A percentile compares a stretch with the other conserved stretches of the same genome.
These are phyloP conservation scores for Octodon degus DNA, from an alignment of 2,113 vertebrate species.

Conservation along the genomic window DNA sequence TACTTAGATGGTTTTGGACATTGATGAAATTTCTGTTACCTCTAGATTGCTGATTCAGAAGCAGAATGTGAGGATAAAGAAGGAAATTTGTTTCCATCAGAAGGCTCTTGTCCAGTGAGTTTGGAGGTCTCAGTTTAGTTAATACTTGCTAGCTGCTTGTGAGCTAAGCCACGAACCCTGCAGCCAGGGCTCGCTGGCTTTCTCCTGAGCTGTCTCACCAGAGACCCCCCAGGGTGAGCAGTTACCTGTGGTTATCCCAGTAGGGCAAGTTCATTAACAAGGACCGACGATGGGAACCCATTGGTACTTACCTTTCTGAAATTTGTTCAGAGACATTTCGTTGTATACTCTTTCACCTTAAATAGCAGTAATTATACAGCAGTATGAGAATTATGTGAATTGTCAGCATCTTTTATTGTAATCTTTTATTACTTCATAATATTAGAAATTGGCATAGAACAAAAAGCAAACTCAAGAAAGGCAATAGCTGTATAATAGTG, in stretches of 20 bases:
- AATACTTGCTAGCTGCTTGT: slow-evolving; percentile 41
- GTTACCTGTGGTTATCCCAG: neutral
- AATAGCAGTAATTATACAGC: neutral
- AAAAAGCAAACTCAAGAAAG: slow-evolving; percentile 26
- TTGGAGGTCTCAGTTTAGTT: slow-evolving; percentile 82
- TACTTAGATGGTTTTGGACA: slow-evolving; percentile 67
- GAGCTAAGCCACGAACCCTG: slow-evolving; percentile 30
- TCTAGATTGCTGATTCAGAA: slow-evolving; percentile 84
- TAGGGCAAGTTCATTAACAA: neutral
- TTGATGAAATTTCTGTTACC: slow-evolving; percentile 80
- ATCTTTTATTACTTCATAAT: neutral
- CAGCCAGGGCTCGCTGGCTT: neutral
- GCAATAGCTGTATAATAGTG: neutral
- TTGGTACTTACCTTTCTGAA: neutral
- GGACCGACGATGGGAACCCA: neutral
- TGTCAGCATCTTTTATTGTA: neutral
- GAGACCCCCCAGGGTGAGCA: slow-evolving; percentile 53
- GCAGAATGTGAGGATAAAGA: slow-evolving; percentile 82
- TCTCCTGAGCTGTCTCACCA: neutral
- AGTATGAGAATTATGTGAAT: neutral
- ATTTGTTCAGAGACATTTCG: neutral
- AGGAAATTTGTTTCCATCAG: slow-evolving; percentile 82
- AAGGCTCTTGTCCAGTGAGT: slow-evolving; percentile 84
- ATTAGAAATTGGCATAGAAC: neutral
- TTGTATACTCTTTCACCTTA: neutral